Evolutionary conservation across 2,888 invertebrate species (phyloP), one percentile per base, ranked within the genome.

Genomic region (Thera britannica): DNA sequence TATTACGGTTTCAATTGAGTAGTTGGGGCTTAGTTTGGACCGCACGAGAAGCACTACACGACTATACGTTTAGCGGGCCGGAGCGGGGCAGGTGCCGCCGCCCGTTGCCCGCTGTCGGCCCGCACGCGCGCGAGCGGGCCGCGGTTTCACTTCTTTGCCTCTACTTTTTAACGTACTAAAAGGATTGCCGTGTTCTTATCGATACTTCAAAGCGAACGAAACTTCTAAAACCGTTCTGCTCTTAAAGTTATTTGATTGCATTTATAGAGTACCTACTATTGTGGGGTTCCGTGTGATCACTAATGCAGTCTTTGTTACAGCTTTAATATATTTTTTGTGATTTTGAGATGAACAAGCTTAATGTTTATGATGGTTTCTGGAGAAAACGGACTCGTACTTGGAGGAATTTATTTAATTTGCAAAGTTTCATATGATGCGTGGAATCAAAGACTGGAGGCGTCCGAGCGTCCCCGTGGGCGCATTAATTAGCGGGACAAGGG

Each of bases 1-100:
- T 89, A 89, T 90, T 89, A 90, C 86, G 89, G 89, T 89, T 89
- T 90, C 92, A 90, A 92, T 92, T 91, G 90, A 92, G 87, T 90
- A 90, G 90, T 91, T 90, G 86, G 85, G 86, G 87, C 85, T 87
- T 89, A 88, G 89, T 89, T 90, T 85, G 75, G 85, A 88, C 87
- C 87, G 86, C 88, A 88, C 83, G 83, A 84, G 87, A 81, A 80
- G 84, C 81, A 85, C 80, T 83, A 93, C 92, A 93, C 87, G 92
- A 92, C 90, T 90, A 92, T 92, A 90, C 92, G 83, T 90, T 93
- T 92, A 83, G 80, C 55, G 69, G 71, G 78, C 73, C 69, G 48
- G 72, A 80, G 79, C 79, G 81, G 83, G 57, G 78, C 65, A 62
- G 65, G 65, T 59, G 63, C 62, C 82, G 76, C 60, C 82, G 76